Percentiles rank a stretch among this genome's conserved stretches.
Conservation (phyloP, 2,113 vertebrate species). For the Sterna hirundo region DNA sequence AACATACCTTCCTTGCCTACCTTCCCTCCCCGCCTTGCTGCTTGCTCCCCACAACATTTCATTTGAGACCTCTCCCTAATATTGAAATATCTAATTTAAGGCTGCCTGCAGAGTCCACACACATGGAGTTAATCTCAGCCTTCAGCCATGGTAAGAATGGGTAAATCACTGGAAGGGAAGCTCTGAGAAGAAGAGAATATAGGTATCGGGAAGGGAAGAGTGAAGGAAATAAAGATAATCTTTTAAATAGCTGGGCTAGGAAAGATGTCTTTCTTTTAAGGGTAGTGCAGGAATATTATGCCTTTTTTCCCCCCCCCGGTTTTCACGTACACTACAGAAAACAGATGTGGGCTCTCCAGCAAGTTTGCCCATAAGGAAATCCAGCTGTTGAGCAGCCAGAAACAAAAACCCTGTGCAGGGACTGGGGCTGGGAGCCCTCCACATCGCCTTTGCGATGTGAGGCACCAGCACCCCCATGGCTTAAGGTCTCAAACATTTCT, state of each 20-base stretch:
- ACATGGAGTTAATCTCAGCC: not conserved
- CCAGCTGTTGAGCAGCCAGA: not conserved
- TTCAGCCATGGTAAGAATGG: not conserved
- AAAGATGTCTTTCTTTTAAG: not conserved
- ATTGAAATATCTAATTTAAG: not conserved
- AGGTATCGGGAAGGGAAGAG: not conserved
- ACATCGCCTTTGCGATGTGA: not conserved
- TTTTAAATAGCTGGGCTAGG: not conserved
- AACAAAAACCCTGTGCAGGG: not conserved
- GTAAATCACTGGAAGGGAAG: not conserved
- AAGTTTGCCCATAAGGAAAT: not conserved
- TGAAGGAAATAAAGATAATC: not conserved
- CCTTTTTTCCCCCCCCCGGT: not conserved
- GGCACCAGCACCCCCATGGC: not conserved
- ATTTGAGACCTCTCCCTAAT: not conserved
- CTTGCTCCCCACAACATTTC: not conserved
- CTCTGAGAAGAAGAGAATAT: not conserved
- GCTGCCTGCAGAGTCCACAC: not conserved
- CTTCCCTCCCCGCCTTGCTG: not conserved
- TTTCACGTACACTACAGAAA: not conserved
- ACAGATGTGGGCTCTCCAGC: not conserved
- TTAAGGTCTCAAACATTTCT: not conserved
- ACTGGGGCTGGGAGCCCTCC: not conserved
- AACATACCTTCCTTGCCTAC: not conserved
- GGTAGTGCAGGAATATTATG: not conserved